A percentile compares a stretch with the other conserved stretches of the same genome.
These are phyloP conservation scores for Patella caerulea DNA, from an alignment of 2,888 invertebrate genomes.

Conservation along the genomic window DNA sequence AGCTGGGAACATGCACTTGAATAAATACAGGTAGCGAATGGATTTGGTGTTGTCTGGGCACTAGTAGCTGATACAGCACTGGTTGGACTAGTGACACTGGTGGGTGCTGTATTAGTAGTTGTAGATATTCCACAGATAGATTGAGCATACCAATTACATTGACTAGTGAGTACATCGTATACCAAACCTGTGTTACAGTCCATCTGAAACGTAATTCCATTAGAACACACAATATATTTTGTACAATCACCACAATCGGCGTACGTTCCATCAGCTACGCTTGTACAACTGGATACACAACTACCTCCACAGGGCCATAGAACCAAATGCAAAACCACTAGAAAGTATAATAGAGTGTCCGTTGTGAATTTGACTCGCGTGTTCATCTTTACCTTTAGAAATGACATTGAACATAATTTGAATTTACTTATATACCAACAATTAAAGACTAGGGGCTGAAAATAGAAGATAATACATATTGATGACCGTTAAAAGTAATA, in stretches of 20 bases:
- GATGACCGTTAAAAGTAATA: too few species aligned
- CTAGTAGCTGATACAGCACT: neutral
- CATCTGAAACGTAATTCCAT: neutral
- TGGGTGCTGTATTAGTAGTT: neutral
- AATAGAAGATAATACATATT: too few species aligned
- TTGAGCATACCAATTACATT: neutral
- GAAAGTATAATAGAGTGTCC: too few species aligned
- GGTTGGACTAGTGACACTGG: neutral
- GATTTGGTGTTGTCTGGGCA: neutral
- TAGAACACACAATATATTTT: neutral
- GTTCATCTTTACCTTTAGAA: too few species aligned
- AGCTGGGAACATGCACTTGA: neutral
- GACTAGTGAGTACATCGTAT: neutral
- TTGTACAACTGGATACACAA: neutral
- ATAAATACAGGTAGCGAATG: neutral
- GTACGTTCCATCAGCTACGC: neutral
- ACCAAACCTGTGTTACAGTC: neutral
- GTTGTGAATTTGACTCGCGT: too few species aligned
- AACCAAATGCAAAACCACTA: too few species aligned
- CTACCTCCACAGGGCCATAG: too few species aligned
- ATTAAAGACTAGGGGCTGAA: too few species aligned
- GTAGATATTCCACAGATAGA: neutral
- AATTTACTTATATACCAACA: too few species aligned
- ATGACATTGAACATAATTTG: too few species aligned
- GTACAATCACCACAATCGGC: neutral